These are phyloP conservation scores for Fragum sueziense DNA, from an alignment of 2,888 invertebrate genomes.

Conservation along the genomic window DNA sequence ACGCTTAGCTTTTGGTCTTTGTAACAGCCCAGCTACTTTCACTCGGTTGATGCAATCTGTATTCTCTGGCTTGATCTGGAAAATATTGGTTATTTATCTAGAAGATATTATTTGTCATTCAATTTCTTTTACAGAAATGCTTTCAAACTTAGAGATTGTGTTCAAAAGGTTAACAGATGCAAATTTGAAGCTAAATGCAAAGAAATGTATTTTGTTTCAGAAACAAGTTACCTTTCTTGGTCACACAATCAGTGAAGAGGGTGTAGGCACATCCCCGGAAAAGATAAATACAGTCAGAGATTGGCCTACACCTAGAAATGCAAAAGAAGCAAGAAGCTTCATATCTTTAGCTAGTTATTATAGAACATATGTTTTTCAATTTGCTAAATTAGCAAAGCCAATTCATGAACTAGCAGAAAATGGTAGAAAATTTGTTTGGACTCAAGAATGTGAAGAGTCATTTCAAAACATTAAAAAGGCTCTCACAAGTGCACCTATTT, in stretches of 20 bases:
- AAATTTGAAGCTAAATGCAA: constrained; percentile 32
- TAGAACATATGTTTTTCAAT: constrained; percentile 31
- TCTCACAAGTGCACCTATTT: constrained; percentile 41
- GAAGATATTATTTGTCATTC: constrained; percentile 45
- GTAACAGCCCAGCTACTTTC: constrained; percentile 46
- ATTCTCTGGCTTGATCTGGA: constrained; percentile 36
- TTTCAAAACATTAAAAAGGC: constrained; percentile 44
- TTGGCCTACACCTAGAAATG: constrained; percentile 39
- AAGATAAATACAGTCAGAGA: constrained; percentile 35
- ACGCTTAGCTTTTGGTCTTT: constrained; percentile 46
- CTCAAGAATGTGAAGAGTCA: constrained; percentile 36
- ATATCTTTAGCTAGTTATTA: constrained; percentile 37
- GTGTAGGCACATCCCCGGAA: constrained; percentile 28
- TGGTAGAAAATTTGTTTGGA: constrained; percentile 35
- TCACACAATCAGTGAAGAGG: constrained; percentile 29
- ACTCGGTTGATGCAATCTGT: constrained; percentile 44
- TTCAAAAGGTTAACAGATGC: constrained; percentile 35
- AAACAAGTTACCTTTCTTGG: constrained; percentile 26
- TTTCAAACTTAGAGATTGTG: constrained; percentile 37
- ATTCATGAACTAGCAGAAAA: constrained; percentile 39
- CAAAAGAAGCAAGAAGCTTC: constrained; percentile 39
- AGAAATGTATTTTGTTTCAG: constrained; percentile 24
- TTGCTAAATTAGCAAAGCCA: constrained; percentile 32
- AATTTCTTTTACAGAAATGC: constrained; percentile 40
- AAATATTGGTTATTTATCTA: constrained; percentile 43